phyloP scores from a whole-genome alignment of 2,113 vertebrate genomes.

The Channa argus region DNA sequence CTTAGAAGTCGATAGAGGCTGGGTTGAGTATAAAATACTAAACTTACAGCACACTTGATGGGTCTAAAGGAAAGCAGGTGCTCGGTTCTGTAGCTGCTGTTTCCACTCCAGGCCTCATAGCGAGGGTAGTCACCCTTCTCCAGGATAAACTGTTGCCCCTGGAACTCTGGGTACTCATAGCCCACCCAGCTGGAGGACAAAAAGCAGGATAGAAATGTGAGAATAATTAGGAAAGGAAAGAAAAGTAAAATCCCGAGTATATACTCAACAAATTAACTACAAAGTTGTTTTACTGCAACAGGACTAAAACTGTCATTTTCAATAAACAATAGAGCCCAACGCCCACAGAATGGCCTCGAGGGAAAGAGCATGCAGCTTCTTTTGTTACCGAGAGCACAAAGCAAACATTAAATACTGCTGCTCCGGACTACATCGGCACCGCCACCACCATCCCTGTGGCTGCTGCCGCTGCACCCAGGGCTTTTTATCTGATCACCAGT shows the following conservation, averaged over 20 bases:
- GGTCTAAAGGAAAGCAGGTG: constrained; percentile 96
- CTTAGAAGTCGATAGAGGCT: background rate
- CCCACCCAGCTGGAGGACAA: constrained; percentile 88
- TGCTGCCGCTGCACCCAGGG: constrained; percentile 58
- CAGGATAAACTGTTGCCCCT: constrained; percentile 97
- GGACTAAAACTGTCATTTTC: constrained; percentile 15
- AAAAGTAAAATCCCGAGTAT: no score
- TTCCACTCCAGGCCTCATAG: constrained; percentile 95
- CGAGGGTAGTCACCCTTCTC: constrained; percentile 97
- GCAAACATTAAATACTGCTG: constrained; percentile 73
- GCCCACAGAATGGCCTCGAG: constrained; percentile 30
- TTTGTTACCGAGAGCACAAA: constrained; percentile 73
- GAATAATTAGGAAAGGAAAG: no score
- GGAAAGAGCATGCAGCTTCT: constrained; percentile 40
- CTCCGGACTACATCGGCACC: constrained; percentile 42
- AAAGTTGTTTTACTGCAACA: background rate
- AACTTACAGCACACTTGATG: constrained; percentile 92
- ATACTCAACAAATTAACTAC: background rate
- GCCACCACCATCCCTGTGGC: constrained; percentile 48
- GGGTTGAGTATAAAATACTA: no score
- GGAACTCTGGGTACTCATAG: constrained; percentile 95
- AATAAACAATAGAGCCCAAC: constrained; percentile 38
- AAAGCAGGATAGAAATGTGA: background rate
- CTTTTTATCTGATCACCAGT: constrained; percentile 76
- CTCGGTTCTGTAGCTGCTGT: constrained; percentile 93